Evolutionary conservation across 2,113 vertebrate species (phyloP).

Genomic region (Rhagologus leucostigma): DNA sequence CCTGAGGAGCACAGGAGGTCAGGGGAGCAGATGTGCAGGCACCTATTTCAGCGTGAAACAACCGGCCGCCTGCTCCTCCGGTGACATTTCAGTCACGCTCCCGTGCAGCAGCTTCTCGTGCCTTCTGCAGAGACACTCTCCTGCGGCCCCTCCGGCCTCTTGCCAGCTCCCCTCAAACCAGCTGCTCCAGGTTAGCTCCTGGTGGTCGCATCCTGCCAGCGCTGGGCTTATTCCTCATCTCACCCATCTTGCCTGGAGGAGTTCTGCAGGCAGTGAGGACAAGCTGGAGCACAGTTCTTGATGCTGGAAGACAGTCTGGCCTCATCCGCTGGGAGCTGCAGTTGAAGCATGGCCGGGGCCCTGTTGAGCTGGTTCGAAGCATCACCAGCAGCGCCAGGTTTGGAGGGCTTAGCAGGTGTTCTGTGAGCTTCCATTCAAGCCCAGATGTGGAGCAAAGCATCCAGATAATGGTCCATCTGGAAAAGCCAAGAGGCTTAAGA

Average conservation of each 20-base stretch:
- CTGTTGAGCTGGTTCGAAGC: not conserved
- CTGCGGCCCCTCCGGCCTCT: not conserved
- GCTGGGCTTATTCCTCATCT: not conserved
- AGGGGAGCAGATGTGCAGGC: not conserved
- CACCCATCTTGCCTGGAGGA: not conserved
- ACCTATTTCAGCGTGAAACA: not conserved
- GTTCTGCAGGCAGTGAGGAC: not conserved
- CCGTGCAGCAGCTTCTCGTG: accelerated
- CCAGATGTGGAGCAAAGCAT: not conserved
- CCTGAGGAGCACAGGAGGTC: not conserved
- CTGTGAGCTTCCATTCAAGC: not conserved
- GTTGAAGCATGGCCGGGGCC: accelerated
- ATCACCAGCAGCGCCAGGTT: not conserved
- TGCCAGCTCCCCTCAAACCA: not conserved
- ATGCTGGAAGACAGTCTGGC: not conserved
- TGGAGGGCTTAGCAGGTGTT: not conserved
- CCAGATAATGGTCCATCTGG: not conserved
- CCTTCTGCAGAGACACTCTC: not conserved
- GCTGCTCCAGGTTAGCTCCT: not conserved
- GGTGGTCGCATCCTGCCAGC: accelerated
- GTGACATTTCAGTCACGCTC: accelerated
- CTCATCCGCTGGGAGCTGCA: not conserved
- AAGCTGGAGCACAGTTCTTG: not conserved
- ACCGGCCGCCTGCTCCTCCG: not conserved
- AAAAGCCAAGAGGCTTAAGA: not conserved